phyloP scores from a whole-genome alignment of 2,113 vertebrate genomes.

The Planiliza haematocheilus region DNA sequence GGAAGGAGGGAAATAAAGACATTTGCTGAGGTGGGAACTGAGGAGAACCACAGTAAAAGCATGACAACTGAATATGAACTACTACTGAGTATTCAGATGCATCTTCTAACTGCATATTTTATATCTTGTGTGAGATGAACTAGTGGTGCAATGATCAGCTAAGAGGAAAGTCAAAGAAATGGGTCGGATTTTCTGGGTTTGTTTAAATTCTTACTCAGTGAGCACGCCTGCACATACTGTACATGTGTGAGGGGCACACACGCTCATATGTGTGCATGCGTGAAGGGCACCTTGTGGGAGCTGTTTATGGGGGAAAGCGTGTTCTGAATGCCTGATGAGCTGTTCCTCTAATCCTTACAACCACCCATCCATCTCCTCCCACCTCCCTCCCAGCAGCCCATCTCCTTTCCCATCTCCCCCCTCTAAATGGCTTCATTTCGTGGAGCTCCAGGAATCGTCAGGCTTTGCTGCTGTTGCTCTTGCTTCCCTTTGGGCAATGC shows the following conservation, averaged over 20 bases:
- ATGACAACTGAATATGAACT: constrained; percentile 18
- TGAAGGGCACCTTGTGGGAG: constrained; percentile 83
- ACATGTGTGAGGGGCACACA: constrained; percentile 21
- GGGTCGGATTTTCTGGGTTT: constrained; percentile 18
- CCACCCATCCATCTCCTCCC: constrained; percentile 68
- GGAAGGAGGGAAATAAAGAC: constrained; percentile 3
- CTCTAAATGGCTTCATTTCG: constrained; percentile 75
- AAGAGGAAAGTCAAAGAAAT: constrained; percentile 36
- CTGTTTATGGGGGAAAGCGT: constrained; percentile 55
- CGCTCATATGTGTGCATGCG: constrained; percentile 35
- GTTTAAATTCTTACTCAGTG: constrained; percentile 11
- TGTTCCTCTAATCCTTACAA: constrained; percentile 75
- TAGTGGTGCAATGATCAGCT: constrained; percentile 29
- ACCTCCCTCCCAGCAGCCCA: constrained; percentile 62
- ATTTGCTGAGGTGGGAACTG: constrained; percentile 10
- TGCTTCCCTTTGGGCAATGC: constrained; percentile 53
- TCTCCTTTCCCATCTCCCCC: constrained; percentile 49
- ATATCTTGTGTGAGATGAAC: constrained; percentile 14
- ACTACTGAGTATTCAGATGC: constrained; percentile 1
- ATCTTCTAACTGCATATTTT: constrained; percentile 30
- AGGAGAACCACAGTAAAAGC: constrained; percentile 24
- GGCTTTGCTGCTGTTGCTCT: constrained; percentile 49
- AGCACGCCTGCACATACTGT: background rate
- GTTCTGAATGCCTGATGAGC: constrained; percentile 76
- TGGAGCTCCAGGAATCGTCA: constrained; percentile 58